Conservation (phyloP, 2,113 vertebrate species). For the Symphodus melops region DNA sequence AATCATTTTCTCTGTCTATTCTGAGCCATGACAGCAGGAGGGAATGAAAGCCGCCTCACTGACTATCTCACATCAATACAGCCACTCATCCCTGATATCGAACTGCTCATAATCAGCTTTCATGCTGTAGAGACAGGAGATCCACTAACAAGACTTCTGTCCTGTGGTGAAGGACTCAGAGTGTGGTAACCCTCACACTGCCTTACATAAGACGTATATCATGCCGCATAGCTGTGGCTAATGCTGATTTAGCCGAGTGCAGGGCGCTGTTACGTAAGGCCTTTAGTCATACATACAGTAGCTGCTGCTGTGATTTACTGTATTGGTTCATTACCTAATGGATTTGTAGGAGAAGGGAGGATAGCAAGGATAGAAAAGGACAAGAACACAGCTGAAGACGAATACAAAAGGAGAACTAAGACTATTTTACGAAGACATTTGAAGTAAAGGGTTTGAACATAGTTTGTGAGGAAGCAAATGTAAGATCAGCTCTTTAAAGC, state of each 20-base stretch:
- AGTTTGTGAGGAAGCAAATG: not conserved
- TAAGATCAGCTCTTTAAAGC: not conserved
- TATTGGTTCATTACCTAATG: constrained; percentile 77
- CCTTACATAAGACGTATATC: constrained; percentile 57
- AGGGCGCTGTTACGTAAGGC: constrained; percentile 58
- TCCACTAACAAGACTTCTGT: constrained; percentile 45
- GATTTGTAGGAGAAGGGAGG: constrained; percentile 45
- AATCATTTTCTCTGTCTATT: constrained; percentile 24
- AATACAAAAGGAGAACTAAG: not conserved
- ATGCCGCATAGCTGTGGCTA: constrained; percentile 51
- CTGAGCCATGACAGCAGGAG: constrained; percentile 19
- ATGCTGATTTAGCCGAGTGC: constrained; percentile 56
- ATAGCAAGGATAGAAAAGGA: constrained; percentile 14
- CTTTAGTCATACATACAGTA: constrained; percentile 51
- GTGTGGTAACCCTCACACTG: constrained; percentile 9
- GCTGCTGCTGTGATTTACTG: constrained; percentile 66
- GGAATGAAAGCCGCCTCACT: constrained; percentile 20
- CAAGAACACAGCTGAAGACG: not conserved
- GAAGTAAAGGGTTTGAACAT: not conserved
- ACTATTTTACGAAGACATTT: not conserved
- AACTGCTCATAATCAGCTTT: constrained; percentile 62
- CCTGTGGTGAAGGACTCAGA: constrained; percentile 44
- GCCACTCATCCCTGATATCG: constrained; percentile 58
- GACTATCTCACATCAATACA: constrained; percentile 56
- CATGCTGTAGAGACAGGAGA: constrained; percentile 29